phyloP scores from a whole-genome alignment of 1,140 invertebrate genomes.

The Hylyphantes graminicola region DNA sequence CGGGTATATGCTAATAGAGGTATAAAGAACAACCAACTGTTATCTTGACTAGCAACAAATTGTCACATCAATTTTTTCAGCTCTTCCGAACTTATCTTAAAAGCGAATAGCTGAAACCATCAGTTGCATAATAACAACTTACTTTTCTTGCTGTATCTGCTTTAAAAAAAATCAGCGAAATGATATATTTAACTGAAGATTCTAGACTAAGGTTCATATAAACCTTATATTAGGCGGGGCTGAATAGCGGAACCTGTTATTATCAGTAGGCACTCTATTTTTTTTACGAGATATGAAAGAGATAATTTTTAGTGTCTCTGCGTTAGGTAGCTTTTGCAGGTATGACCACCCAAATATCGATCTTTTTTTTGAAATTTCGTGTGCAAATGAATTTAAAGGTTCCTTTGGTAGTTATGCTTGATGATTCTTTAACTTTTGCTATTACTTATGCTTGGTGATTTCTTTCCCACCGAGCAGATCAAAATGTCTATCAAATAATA shows the following conservation, averaged over 20 bases:
- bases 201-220: background rate
- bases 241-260: conserved; percentile 27
- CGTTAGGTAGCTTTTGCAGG: too few relatives aligned
- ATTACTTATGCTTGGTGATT: too few relatives aligned
- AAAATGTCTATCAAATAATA: too few relatives aligned
- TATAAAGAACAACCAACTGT: too few relatives aligned
- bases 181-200: conserved; percentile 4
- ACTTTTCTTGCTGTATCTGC: background rate
- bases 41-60: background rate
- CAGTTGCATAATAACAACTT: conserved; percentile 1
- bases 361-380: too few relatives aligned
- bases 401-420: too few relatives aligned
- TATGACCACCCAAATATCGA: too few relatives aligned
- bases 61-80: background rate
- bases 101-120: conserved; percentile 1
- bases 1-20: background rate
- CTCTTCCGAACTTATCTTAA: background rate
- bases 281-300: too few relatives aligned
- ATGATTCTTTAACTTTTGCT: too few relatives aligned
- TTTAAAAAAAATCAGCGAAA: background rate
- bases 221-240: conserved; percentile 18
- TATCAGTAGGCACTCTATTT: background rate
- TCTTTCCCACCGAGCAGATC: too few relatives aligned
- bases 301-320: too few relatives aligned
- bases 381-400: too few relatives aligned